Percentiles rank a stretch among this genome's conserved stretches.
phyloP scores from a whole-genome alignment of 2,797 vertebrate species.

The Ctenosaura bakeri region DNA sequence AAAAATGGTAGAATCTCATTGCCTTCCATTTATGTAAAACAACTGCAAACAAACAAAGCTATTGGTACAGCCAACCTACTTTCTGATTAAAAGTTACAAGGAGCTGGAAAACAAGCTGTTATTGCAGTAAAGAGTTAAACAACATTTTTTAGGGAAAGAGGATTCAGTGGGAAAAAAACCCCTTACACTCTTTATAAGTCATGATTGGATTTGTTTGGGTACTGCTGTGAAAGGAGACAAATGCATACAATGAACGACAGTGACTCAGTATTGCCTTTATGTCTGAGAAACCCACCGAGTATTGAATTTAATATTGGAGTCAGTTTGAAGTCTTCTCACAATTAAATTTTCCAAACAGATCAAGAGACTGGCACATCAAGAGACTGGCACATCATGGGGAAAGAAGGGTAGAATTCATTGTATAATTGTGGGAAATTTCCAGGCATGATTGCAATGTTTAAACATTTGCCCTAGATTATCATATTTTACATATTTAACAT shows the following conservation, averaged over 20 bases:
- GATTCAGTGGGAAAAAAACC: background rate
- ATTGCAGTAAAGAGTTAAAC: slow-evolving; percentile 63
- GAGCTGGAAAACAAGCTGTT: slow-evolving; percentile 63
- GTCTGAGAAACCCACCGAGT: background rate
- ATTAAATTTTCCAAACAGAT: background rate
- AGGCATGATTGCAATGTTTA: too few species aligned
- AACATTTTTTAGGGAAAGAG: slow-evolving; percentile 62
- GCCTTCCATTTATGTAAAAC: slow-evolving; percentile 50
- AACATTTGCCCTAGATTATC: background rate
- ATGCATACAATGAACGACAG: background rate
- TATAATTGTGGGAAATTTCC: background rate
- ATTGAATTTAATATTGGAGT: background rate
- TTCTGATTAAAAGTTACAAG: slow-evolving; percentile 62
- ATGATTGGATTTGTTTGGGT: background rate
- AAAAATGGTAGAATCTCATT: slow-evolving; percentile 57
- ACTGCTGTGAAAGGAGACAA: background rate
- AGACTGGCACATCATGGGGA: background rate
- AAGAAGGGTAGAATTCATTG: background rate
- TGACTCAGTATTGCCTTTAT: background rate
- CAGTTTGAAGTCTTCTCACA: background rate
- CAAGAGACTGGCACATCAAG: background rate
- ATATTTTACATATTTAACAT: background rate
- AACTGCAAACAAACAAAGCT: slow-evolving; percentile 60
- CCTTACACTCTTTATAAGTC: background rate
- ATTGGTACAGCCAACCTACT: slow-evolving; percentile 68